Base-by-base conservation (phyloP, 2,113 vertebrate genomes). In the Corythoichthys intestinalis region DNA sequence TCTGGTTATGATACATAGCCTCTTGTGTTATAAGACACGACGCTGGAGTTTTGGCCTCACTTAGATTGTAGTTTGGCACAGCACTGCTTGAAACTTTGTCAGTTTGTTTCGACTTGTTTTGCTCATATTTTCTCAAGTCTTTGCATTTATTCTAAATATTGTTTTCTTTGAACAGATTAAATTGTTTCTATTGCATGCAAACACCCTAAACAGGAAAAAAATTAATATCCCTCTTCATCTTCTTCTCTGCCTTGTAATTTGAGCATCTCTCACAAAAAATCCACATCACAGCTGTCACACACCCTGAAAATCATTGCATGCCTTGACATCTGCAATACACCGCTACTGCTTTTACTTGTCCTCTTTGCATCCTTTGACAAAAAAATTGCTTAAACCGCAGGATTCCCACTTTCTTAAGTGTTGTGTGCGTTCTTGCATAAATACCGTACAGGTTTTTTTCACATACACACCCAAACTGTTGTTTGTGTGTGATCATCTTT, bases 211-310 rank as follows among this genome's bases (percentile, higher is more conserved):
- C 69, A 65, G 69, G 62, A 82, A 89, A 89, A 86, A 86, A 85
- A 79, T 77, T 74, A 71, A 79, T 82, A 75, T 75, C 67, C 39
- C 72, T 76, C 61, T 65, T 70, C 49, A 60, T 72, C 71, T 53
- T 6, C 77, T 68, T 13, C 1, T 75, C 87, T 82, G 86, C 87
- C 89, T 86, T 90, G 79, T 90, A 90, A 91, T 91, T 90, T 75
- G 46, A 46, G 48, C 2, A 67, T 48, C 80, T 77, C 76, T 77
- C 80, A 76, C 80, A 77, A 75, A 69, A 67, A 57, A 53, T 74
- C 85, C 87, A 86, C 89, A 91, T 89, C 82, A 87, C 78, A 91
- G 77, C 77, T 70, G 81, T 71, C 82, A 74, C 78, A 85, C 83
- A 79, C 84, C 84, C 77, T 73, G 67, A 73, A 87, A 85, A 87